These are phyloP conservation scores for Acanthosoma haemorrhoidale DNA, from an alignment of 2,888 invertebrate species.

Conservation along the genomic window DNA sequence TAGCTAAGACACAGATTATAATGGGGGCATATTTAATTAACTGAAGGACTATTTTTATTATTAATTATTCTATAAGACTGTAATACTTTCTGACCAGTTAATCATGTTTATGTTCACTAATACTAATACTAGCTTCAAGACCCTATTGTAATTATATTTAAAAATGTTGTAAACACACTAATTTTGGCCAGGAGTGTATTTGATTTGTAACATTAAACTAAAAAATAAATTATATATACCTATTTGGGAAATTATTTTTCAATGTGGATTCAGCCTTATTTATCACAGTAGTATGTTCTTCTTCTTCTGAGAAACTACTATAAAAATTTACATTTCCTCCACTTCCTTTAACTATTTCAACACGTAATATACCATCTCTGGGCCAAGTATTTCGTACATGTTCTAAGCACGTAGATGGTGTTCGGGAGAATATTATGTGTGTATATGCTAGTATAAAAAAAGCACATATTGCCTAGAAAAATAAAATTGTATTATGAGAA, in stretches of 20 bases:
- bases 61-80: no score
- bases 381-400: constrained; percentile 89
- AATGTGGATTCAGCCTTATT: constrained; percentile 1
- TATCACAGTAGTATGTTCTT: background rate
- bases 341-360: constrained; percentile 74
- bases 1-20: no score
- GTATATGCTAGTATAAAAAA: constrained; percentile 91
- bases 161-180: no score
- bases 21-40: no score
- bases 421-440: constrained; percentile 86
- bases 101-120: no score
- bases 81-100: no score
- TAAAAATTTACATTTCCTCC: constrained; percentile 43
- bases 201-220: no score
- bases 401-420: constrained; percentile 88
- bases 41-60: no score
- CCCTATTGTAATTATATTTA: no score
- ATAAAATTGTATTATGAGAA: constrained; percentile 42
- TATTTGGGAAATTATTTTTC: constrained; percentile 1
- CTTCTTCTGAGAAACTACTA: constrained; percentile 6
- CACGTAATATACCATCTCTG: constrained; percentile 85
- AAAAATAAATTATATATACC: no score
- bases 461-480: constrained; percentile 68
- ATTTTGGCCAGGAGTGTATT: no score
- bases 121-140: no score